Evolutionary conservation across 2,113 vertebrate genomes (phyloP), one percentile per base, ranked within the genome.

Genomic region (Entomyzon cyanotis): DNA sequence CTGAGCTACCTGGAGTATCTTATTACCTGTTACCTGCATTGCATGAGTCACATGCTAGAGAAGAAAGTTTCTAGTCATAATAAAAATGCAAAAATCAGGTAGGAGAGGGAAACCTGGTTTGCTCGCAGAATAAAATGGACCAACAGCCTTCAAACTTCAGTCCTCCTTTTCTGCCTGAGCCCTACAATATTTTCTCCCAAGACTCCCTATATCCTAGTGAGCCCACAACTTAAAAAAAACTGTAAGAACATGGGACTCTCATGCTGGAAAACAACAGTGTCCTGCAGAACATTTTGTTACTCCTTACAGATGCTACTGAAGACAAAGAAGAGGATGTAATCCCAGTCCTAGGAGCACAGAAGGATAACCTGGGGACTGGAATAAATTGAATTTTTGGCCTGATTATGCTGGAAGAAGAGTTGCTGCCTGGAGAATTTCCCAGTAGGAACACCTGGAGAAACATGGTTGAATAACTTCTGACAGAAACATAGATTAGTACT

Each of bases 381-480:
- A 84, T 75, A 91, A 94, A 82, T 27, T 56, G 52, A 68, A 63
- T 68, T 91, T 94, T 94, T 89, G 11, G 21, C 71, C 60, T 95
- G 74, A 84, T 79, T 82, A 35, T 78, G 39, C 47, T 75, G 52
- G 60, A 81, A 70, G 52, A 84, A 82, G 33, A 18, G 15, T 41
- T 89, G 17, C n/a, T 71, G 22, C 41, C 87, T 91, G 60, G 78
- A 91, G 69, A 93, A 60, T 71, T 93, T 94, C 81, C 62, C 87
- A 87, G 44, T 28, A 93, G 74, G 84, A 91, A 47, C 62, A 81
- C 93, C 88, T 71, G 90, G 58, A 75, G 58, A 75, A 89, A 74
- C 64, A 94, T 21, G 69, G 56, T 47, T 81, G 81, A 94, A n/a
- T 89, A 75, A 67, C 35, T 94, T 87, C 74, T 78, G 81, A 84